phyloP scores from a whole-genome alignment of 2,888 invertebrate genomes.

The Temnothorax unifasciatus region DNA sequence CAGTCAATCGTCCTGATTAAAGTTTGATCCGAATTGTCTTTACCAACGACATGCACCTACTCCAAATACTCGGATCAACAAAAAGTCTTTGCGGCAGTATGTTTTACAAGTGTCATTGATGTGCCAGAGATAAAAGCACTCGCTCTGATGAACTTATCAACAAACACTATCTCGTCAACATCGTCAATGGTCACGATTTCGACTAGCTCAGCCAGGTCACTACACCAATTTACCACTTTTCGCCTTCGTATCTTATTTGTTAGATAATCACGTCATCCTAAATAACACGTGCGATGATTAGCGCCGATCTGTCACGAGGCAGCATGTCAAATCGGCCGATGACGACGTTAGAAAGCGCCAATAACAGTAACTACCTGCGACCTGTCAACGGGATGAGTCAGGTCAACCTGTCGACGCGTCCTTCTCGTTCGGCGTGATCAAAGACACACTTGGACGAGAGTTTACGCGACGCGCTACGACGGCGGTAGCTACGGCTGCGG shows the following conservation, averaged over 20 bases:
- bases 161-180: conserved; percentile 21
- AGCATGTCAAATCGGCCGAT: background rate
- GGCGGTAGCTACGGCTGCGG: conserved; percentile 60
- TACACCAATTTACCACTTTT: conserved; percentile 27
- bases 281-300: conserved; percentile 36
- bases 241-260: background rate
- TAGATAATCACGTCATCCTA: conserved; percentile 16
- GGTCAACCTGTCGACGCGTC: conserved; percentile 37
- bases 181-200: conserved; percentile 6
- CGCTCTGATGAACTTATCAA: conserved; percentile 52
- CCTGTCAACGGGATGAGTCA: conserved; percentile 38
- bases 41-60: background rate
- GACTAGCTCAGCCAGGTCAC: conserved; percentile 28
- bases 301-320: conserved; percentile 22
- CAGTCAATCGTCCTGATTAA: conserved; percentile 25
- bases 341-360: background rate
- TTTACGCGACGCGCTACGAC: conserved; percentile 72
- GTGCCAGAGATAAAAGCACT: conserved; percentile 42
- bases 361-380: conserved; percentile 25
- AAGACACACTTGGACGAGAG: conserved; percentile 63
- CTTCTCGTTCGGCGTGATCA: conserved; percentile 63
- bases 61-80: conserved; percentile 18
- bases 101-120: conserved; percentile 53
- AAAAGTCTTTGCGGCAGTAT: conserved; percentile 32
- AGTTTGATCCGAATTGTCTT: conserved; percentile 4